Conservation (phyloP, 2,797 vertebrate species). For the Melanotaenia boesemani region DNA sequence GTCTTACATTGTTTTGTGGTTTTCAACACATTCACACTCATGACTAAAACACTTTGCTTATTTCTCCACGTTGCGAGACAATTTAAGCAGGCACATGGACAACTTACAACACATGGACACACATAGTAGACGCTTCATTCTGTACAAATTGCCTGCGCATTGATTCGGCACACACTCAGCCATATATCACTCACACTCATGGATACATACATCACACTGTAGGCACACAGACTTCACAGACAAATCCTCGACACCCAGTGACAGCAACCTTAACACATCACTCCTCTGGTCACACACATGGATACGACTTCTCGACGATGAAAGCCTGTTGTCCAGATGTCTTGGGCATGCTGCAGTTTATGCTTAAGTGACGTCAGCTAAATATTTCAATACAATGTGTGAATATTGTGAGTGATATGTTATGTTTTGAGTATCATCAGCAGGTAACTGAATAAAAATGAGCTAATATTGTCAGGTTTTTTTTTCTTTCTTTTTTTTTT, state of each 20-base stretch:
- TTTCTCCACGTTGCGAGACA: slow-evolving; percentile 62
- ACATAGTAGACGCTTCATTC: slow-evolving; percentile 42
- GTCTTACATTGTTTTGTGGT: slow-evolving; percentile 56
- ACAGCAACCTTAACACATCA: slow-evolving; percentile 54
- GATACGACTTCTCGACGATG: slow-evolving; percentile 56
- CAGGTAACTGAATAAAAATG: slow-evolving; percentile 44
- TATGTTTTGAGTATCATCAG: slow-evolving; percentile 48
- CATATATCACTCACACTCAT: slow-evolving; percentile 32
- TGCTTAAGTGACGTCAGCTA: slow-evolving; percentile 60
- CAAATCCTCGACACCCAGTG: slow-evolving; percentile 21
- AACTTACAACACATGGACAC: slow-evolving; percentile 59
- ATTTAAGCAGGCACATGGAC: slow-evolving; percentile 72
- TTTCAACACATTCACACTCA: slow-evolving; percentile 69
- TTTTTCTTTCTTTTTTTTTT: not conserved
- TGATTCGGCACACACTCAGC: slow-evolving; percentile 50
- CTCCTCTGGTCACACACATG: slow-evolving; percentile 53
- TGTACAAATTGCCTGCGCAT: slow-evolving; percentile 67
- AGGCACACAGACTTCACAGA: slow-evolving; percentile 33
- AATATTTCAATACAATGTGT: slow-evolving; percentile 65
- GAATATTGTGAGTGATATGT: slow-evolving; percentile 59
- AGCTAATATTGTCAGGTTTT: slow-evolving; percentile 46
- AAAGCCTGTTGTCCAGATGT: slow-evolving; percentile 57
- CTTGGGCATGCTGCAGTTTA: slow-evolving; percentile 73
- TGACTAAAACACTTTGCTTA: slow-evolving; percentile 53
- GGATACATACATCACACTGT: slow-evolving; percentile 35